These are phyloP conservation scores for Drosophila santomea DNA, from an alignment of 1,140 invertebrate species.

Conservation along the genomic window DNA sequence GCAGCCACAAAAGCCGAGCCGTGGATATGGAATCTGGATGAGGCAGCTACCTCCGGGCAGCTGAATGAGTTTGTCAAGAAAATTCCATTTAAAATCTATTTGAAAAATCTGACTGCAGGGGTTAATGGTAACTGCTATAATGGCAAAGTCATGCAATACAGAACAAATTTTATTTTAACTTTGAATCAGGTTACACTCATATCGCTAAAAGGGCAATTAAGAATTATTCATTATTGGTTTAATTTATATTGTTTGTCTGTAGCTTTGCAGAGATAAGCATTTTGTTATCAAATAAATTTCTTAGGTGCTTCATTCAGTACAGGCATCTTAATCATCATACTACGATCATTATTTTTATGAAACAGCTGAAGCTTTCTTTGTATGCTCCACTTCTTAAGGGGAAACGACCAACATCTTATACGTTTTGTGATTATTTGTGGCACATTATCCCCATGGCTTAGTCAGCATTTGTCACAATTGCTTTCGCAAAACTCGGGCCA, in stretches of 20 bases:
- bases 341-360: too few species aligned
- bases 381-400: too few species aligned
- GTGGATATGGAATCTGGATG: slow-evolving; percentile 31
- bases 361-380: too few species aligned
- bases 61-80: slow-evolving; percentile 18
- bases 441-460: slow-evolving; percentile 25
- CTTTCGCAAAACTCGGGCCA: slow-evolving; percentile 3
- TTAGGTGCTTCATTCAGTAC: too few species aligned
- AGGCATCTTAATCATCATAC: too few species aligned
- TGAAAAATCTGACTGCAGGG: slow-evolving; percentile 2
- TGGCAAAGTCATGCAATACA: background rate
- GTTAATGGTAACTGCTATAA: background rate
- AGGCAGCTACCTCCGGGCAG: slow-evolving; percentile 21
- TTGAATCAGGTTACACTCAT: background rate
- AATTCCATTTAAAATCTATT: slow-evolving; percentile 46
- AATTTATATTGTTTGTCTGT: background rate
- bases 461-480: slow-evolving; percentile 46
- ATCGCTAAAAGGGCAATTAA: too few species aligned
- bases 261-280: background rate
- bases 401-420: too few species aligned
- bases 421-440: too few species aligned
- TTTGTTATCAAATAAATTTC: too few species aligned
- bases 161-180: background rate
- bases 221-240: background rate
- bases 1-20: slow-evolving; percentile 50